Evolutionary conservation across 2,797 vertebrate genomes (phyloP).

Genomic region (Pseudomugil tenellus): DNA sequence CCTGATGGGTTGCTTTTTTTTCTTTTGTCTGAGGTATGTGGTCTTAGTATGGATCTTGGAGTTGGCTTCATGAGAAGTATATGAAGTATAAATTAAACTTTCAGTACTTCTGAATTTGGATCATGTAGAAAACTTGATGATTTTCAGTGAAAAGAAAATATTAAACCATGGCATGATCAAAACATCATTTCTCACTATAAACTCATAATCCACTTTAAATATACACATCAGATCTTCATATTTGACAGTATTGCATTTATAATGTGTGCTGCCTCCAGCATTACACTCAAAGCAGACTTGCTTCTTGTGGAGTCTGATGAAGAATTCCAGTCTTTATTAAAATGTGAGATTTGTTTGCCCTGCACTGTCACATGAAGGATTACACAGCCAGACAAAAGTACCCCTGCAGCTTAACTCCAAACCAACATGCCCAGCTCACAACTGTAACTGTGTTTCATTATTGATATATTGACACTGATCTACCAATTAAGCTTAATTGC

Average conservation of each 20-base stretch:
- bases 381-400: constrained; percentile 50
- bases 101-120: not conserved
- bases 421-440: constrained; percentile 33
- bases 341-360: constrained; percentile 67
- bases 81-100: not conserved
- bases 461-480: constrained; percentile 69
- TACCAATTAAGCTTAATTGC: constrained; percentile 53
- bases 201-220: too few relatives aligned
- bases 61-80: not conserved
- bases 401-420: constrained; percentile 46
- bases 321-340: constrained; percentile 78
- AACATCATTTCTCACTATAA: too few relatives aligned
- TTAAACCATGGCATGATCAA: not conserved
- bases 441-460: constrained; percentile 41
- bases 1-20: not conserved
- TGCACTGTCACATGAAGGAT: constrained; percentile 62
- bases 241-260: constrained; percentile 3
- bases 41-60: not conserved
- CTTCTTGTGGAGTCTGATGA: constrained; percentile 30
- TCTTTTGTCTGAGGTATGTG: not conserved
- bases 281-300: constrained; percentile 33
- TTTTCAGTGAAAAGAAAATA: not conserved
- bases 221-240: constrained; percentile 4
- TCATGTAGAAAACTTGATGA: not conserved
- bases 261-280: constrained; percentile 38